These are phyloP conservation scores for Rhodinocichla rosea DNA, from an alignment of 2,113 vertebrate genomes.

Conservation along the genomic window DNA sequence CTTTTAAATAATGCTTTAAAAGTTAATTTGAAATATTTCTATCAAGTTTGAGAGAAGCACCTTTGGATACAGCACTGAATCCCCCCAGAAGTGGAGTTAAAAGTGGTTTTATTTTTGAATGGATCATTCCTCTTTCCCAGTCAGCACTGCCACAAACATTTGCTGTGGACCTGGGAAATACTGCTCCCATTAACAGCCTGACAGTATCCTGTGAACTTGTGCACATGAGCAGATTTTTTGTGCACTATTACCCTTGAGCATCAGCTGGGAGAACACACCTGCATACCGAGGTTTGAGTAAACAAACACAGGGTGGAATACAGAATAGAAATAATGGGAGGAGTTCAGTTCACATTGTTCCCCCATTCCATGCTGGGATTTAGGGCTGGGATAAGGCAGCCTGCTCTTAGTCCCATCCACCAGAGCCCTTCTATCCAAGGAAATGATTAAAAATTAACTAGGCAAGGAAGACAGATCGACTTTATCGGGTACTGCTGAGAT, in stretches of 20 bases:
- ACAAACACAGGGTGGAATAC: neutral
- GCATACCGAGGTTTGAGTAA: neutral
- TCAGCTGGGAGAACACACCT: neutral
- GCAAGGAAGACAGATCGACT: constrained; percentile 26
- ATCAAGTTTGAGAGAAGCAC: neutral
- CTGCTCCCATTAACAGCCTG: neutral
- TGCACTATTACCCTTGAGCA: neutral
- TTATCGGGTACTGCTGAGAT: neutral
- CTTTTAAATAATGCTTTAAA: neutral
- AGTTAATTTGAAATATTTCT: neutral
- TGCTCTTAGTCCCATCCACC: neutral
- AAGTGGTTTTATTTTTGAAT: rapidly evolving
- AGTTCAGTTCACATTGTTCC: neutral
- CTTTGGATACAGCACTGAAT: neutral
- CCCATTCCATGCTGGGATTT: neutral
- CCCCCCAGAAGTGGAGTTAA: neutral
- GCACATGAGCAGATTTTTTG: neutral
- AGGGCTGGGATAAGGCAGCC: neutral
- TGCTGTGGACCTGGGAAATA: neutral
- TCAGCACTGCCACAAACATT: neutral
- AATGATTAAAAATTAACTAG: constrained; percentile 50
- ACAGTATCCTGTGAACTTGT: neutral
- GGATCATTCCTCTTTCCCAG: neutral
- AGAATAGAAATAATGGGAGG: neutral
- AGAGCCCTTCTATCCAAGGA: neutral